Base-by-base conservation (phyloP, 2,113 vertebrate species). In the Micromys minutus region DNA sequence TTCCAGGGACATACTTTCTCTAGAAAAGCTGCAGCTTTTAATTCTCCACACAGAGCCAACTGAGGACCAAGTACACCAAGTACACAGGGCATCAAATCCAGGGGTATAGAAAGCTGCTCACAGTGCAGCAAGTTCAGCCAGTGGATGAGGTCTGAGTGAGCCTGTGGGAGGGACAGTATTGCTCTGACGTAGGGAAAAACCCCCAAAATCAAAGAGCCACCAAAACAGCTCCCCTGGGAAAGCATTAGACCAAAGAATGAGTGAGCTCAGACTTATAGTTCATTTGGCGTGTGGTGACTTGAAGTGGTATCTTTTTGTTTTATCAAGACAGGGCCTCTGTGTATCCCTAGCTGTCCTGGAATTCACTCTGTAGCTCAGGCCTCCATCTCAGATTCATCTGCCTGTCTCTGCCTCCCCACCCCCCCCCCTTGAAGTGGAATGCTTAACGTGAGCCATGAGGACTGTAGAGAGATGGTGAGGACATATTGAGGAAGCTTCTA, bases 151-250 rank as follows among this genome's bases (percentile, higher is more conserved):
- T 10, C 39, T 6, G 47, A 47, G 57, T 10, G 80, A 45, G 80
- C 80, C 31, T 65, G 36, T 26, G 13, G 50, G 21, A 65, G 59
- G 55, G 45, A 76, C 89, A 45, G 57, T n/a, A n/a, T n/a, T 22
- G 52, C 83, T 83, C 55, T 67, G 90, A 63, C 72, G 90, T 76
- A 47, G 77, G 61, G 57, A 63, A 94, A 91, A 89, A 65, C 50
- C 4, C 39, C 36, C n/a, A 36, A 22, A 69, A 52, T 36, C 34
- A 80, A n/a, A 52, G 9, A 42, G n/a, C n/a, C 39, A 45, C 72
- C 7, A 21, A 26, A 31, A 16, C 12, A 39, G 36, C 55, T 15
- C 6, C 22, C 21, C 24, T 59, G 52, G 22, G 52, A 29, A n/a
- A 81, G 52, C 13, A 4, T 83, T 10, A 42, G 52, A 26, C 5